Percentiles rank a stretch among this genome's conserved stretches.
phyloP scores from a whole-genome alignment of 37 sponge, comb jelly and placozoan species.

The Spongilla lacustris region DNA sequence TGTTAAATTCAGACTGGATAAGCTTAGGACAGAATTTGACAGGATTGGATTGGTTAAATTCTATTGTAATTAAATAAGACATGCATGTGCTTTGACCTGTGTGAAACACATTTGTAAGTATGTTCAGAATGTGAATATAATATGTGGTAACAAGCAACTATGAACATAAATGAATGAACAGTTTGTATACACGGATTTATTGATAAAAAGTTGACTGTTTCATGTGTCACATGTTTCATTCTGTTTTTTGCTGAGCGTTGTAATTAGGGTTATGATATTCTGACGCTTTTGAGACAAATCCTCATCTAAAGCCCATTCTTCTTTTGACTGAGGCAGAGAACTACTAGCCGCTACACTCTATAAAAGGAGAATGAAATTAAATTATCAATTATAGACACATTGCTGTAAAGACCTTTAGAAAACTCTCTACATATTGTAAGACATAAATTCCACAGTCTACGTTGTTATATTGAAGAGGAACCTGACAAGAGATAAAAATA shows the following conservation, averaged over 20 bases:
- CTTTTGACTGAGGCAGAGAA: neutral
- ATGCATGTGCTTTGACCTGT: too few relatives aligned
- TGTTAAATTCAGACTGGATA: conserved; percentile 26
- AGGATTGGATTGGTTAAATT: too few relatives aligned
- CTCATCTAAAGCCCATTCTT: conserved; percentile 34
- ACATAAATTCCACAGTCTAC: conserved; percentile 93
- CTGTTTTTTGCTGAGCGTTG: neutral
- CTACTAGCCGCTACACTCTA: conserved; percentile 19
- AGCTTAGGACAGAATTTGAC: too few relatives aligned
- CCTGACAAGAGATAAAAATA: conserved; percentile 41
- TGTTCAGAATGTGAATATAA: neutral
- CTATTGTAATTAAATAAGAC: too few relatives aligned
- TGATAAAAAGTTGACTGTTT: too few relatives aligned
- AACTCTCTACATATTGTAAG: conserved; percentile 83
- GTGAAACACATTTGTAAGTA: too few relatives aligned
- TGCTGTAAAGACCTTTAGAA: conserved; percentile 82
- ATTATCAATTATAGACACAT: too few relatives aligned
- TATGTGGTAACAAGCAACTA: neutral
- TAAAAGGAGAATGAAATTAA: neutral
- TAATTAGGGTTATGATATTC: conserved; percentile 25
- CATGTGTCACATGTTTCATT: too few relatives aligned
- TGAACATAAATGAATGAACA: too few relatives aligned
- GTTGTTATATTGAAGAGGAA: conserved; percentile 83
- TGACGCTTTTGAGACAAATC: conserved; percentile 29
- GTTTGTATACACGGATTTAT: neutral